These are phyloP conservation scores for Furnarius figulus DNA, from an alignment of 2,113 vertebrate species.

Conservation along the genomic window DNA sequence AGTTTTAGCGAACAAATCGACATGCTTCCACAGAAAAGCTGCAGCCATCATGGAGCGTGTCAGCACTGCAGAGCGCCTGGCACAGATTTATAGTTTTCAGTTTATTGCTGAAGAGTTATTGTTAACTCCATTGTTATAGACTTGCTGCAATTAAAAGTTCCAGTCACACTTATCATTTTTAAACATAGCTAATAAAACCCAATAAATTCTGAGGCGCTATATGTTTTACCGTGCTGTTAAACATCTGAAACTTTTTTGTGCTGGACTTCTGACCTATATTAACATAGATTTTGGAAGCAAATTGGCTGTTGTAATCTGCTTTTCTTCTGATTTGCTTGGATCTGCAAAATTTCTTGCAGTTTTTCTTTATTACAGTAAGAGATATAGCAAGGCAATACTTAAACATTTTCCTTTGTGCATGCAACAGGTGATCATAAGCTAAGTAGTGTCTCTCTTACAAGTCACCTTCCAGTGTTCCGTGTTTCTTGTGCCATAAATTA, in stretches of 20 bases:
- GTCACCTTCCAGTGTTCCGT: background rate
- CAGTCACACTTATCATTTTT: slow-evolving; percentile 21
- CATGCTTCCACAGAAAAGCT: slow-evolving; percentile 30
- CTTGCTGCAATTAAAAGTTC: slow-evolving; percentile 26
- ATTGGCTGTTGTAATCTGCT: background rate
- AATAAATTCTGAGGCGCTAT: background rate
- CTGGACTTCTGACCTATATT: background rate
- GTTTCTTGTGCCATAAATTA: background rate
- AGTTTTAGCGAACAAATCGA: slow-evolving; percentile 42
- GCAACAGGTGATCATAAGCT: background rate
- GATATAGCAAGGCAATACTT: background rate
- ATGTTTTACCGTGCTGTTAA: background rate
- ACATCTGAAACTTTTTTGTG: background rate
- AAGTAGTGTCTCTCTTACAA: background rate
- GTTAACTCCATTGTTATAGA: slow-evolving; percentile 49
- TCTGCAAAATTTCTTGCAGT: background rate
- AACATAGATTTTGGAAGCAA: background rate
- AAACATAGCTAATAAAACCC: background rate
- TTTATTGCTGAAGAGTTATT: slow-evolving; percentile 43
- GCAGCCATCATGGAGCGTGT: background rate
- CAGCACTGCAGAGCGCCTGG: background rate
- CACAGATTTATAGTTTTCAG: background rate
- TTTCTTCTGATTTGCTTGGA: background rate
- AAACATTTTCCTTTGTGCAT: background rate
- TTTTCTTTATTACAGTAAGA: background rate